Percentiles rank a stretch among this genome's conserved stretches.
These are phyloP conservation scores for Megaceryle torquata DNA, from an alignment of 2,113 vertebrate genomes.

Conservation along the genomic window DNA sequence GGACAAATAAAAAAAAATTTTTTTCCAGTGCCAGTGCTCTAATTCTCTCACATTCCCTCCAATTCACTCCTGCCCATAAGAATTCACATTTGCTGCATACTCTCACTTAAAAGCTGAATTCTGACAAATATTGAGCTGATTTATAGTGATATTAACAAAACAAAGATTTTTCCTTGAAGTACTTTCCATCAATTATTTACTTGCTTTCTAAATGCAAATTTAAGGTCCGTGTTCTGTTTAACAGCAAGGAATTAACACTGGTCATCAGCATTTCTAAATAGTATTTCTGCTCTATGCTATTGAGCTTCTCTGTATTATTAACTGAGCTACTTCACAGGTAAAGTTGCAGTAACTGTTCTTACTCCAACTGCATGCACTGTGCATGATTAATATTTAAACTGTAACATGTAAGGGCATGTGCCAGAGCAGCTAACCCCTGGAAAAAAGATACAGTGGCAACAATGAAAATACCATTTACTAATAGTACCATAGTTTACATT, in stretches of 20 bases:
- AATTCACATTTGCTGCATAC: constrained; percentile 7
- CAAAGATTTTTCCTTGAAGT: not conserved
- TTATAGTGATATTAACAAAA: not conserved
- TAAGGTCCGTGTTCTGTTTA: not conserved
- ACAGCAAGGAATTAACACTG: not conserved
- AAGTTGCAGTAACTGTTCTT: not conserved
- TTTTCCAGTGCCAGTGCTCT: not conserved
- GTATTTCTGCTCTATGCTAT: not conserved
- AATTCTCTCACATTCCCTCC: not conserved
- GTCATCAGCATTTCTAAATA: not conserved
- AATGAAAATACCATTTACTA: not conserved
- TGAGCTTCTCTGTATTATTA: not conserved
- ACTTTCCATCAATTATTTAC: not conserved
- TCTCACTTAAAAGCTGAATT: not conserved
- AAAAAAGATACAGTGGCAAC: not conserved
- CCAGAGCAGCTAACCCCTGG: not conserved
- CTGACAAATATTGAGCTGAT: not conserved
- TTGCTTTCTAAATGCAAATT: not conserved
- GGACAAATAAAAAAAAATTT: not conserved
- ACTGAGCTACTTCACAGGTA: not conserved
- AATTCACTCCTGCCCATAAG: not conserved
- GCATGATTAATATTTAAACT: not conserved
- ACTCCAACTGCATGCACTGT: not conserved
- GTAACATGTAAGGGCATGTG: not conserved
- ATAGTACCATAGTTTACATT: not conserved